Percentiles rank a stretch among this genome's conserved stretches.
Conservation (phyloP, 2,888 invertebrate species). For the Atethmia centrago region DNA sequence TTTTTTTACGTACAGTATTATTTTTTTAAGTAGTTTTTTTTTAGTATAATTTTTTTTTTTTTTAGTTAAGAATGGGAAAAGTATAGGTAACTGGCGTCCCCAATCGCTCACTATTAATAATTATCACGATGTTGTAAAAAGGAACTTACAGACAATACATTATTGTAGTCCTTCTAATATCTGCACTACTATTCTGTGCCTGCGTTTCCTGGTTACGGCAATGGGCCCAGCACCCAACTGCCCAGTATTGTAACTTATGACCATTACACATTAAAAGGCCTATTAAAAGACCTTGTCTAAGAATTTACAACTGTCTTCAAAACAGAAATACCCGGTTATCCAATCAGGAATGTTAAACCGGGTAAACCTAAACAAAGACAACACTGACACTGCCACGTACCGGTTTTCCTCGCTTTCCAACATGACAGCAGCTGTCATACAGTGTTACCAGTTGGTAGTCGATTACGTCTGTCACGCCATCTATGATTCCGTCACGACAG, state of each 20-base stretch:
- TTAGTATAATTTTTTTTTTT: no score
- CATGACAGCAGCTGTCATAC: constrained; percentile 52
- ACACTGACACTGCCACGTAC: constrained; percentile 20
- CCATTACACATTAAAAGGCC: not conserved
- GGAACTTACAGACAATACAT: not conserved
- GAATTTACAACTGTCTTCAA: constrained; percentile 2
- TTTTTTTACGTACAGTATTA: no score
- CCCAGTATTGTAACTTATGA: not conserved
- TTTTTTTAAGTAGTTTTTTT: no score
- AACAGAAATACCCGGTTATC: not conserved
- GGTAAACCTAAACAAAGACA: constrained; percentile 23
- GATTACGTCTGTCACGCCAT: constrained; percentile 51
- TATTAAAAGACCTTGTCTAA: not conserved
- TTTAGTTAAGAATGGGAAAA: no score
- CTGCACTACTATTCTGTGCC: not conserved
- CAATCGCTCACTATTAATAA: no score
- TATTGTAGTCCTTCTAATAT: not conserved
- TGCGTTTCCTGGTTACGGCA: not conserved
- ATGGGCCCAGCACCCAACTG: not conserved
- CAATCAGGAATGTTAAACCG: constrained; percentile 9
- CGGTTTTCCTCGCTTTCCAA: constrained; percentile 24
- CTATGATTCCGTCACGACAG: constrained; percentile 43
- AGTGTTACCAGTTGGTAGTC: constrained; percentile 42
- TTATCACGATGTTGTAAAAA: no score
- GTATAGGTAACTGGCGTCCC: no score